Base-by-base conservation (phyloP, 2,888 invertebrate genomes). In the Dioctria rufipes region DNA sequence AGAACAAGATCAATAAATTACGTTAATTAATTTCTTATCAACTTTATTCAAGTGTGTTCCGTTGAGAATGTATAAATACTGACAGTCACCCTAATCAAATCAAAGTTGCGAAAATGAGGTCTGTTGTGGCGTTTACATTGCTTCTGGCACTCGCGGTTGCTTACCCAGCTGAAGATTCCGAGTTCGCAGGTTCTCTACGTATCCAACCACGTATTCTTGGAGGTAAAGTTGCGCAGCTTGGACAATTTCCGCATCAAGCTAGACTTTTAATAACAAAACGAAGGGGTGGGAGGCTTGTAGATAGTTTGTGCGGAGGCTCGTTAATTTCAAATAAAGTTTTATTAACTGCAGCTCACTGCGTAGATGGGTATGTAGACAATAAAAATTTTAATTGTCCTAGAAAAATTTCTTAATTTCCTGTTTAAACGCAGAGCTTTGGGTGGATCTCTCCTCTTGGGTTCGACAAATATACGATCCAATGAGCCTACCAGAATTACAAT, bases 51-150 rank as follows among this genome's bases (percentile, higher is more conserved):
- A 25, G 25, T 25, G 1, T 25, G 25, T 2, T 25, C 25, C 2
- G 25, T 25, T 25, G 1, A 25, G 25, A 25, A 25, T 2, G 46
- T 46, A 46, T 46, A 46, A 46, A 46, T 46, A 46, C 5, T 46
- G 2, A 25, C 46, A 46, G 8, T 8, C 8, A n/a, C 11, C 11
- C 3, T 11, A 8, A 11, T 11, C 11, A 1, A 11, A 11, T n/a
- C 9, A 11, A n/a, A 69, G 69, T 69, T 8, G 25, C 49, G 37
- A 69, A 49, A 69, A 69, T 69, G 69, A 69, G 49, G 51, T 69
- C 51, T 5, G 37, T 51, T 37, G 49, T 69, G 8, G 69, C 40
- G 51, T 51, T 69, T 11, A 49, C 37, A 9, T 43, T 69, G 37
- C 51, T 69, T 39, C 11, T 49, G 3, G 51, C 51, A 4, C 49